Conservation (phyloP, 37 sponge, comb jelly and placozoan genomes). For the Ephydatia muelleri region DNA sequence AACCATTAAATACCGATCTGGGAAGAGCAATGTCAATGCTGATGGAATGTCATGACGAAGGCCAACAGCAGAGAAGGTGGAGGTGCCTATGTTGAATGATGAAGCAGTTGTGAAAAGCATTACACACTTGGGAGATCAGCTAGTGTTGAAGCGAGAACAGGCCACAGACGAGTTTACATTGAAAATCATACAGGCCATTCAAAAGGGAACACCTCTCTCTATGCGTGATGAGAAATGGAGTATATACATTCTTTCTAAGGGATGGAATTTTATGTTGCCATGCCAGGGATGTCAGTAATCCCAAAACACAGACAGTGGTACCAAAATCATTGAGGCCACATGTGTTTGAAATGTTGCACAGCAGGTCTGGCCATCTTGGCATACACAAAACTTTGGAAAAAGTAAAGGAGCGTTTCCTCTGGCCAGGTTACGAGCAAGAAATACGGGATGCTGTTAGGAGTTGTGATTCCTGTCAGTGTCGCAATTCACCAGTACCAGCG, state of each 20-base stretch:
- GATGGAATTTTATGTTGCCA: neutral
- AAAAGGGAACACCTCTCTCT: too few relatives aligned
- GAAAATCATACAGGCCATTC: too few relatives aligned
- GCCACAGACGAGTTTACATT: too few relatives aligned
- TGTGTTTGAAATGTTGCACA: constrained; percentile 9
- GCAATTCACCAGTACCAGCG: constrained; percentile 10
- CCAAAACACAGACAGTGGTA: too few relatives aligned
- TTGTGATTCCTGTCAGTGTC: neutral
- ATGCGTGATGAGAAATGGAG: too few relatives aligned
- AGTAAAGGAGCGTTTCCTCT: constrained; percentile 12
- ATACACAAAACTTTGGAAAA: constrained; percentile 6
- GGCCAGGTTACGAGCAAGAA: constrained; percentile 20
- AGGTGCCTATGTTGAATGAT: neutral
- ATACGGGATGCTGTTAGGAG: neutral
- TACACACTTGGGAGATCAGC: neutral
- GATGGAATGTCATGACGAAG: constrained; percentile 5
- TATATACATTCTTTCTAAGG: neutral
- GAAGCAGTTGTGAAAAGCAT: neutral
- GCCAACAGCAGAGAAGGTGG: neutral
- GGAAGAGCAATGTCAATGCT: constrained; percentile 26
- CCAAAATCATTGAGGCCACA: too few relatives aligned
- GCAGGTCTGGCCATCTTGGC: constrained; percentile 18
- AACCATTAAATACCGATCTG: constrained; percentile 23
- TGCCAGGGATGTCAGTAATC: too few relatives aligned
- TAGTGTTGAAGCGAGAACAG: neutral